Evolutionary conservation across 1,140 invertebrate genomes (phyloP), one percentile per base, ranked within the genome.

Genomic region (Nasonia vitripennis): DNA sequence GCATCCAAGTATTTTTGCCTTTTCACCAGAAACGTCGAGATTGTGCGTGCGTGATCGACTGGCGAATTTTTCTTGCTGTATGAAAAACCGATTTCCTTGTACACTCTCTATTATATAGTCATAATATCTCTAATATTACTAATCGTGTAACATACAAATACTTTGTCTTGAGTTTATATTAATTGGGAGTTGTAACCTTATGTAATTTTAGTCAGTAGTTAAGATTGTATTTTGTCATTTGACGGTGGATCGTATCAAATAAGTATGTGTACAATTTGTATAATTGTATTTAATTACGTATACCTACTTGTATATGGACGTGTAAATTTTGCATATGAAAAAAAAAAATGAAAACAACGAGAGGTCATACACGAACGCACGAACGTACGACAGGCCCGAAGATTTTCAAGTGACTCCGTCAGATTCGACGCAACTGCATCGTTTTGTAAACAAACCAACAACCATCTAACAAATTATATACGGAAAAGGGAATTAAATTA

Each of bases 121-220:
- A 4, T 71, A 9, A 4, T 71, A 31, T 31, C 23, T 71, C 11
- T 71, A 11, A 71, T 71, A 71, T 31, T 31, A 71, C 68, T 12
- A 31, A 71, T 31, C 10, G 23, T 34, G 11, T 71, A 71, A 31
- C 14, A 71, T 31, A 71, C 31, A 62, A n/a, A 62, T n/a, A 62
- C 68, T 31, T 71, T 31, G 67, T 20, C 6, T 74, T 74, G 71
- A 34, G 34, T 41, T 20, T 74, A n/a, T 23, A 79, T 79, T 70
- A 27, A 86, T 74, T 88, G 85, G 73, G 86, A 86, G 87, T 88
- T 88, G 88, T 88, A 85, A 88, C 68, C 14, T 83, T 70, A 87
- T 89, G 86, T 88, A 83, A 89, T 74, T 31, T 88, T 90, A 90
- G 88, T 87, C 80, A 12, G 87, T 90, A 90, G 89, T 87, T 87